These are phyloP conservation scores for Fistularia commersonii DNA, from an alignment of 2,797 vertebrate genomes.

Conservation along the genomic window DNA sequence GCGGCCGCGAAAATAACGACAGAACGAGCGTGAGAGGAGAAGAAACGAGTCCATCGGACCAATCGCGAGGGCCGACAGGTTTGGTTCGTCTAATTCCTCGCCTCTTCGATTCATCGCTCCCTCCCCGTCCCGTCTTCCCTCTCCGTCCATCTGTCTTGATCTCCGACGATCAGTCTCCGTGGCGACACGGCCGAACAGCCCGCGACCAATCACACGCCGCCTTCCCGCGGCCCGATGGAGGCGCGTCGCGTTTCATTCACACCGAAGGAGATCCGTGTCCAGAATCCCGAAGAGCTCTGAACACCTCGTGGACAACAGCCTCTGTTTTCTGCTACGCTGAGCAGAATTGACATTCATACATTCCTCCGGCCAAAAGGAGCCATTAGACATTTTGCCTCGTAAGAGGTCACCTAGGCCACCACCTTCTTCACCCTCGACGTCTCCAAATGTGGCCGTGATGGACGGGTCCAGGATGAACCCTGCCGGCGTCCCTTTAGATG, in stretches of 20 bases:
- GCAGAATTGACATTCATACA: slow-evolving; percentile 19
- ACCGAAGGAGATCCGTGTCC: slow-evolving; percentile 51
- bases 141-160: slow-evolving; percentile 33
- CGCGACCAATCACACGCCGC: slow-evolving; percentile 66
- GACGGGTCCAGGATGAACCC: no score
- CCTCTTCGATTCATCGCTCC: slow-evolving; percentile 4
- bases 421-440: no score
- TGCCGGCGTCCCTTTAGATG: no score
- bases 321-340: slow-evolving; percentile 24
- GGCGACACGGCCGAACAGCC: slow-evolving; percentile 58
- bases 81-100: no score
- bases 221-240: slow-evolving; percentile 57
- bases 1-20: no score
- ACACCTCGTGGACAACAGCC: slow-evolving; percentile 29
- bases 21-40: no score
- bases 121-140: neutral
- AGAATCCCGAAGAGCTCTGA: slow-evolving; percentile 52
- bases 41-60: no score
- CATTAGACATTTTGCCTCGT: slow-evolving; percentile 24
- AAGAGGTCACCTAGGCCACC: slow-evolving; percentile 6
- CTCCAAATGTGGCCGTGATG: no score
- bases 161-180: slow-evolving; percentile 48
- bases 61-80: no score
- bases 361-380: slow-evolving; percentile 29
- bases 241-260: slow-evolving; percentile 61